Percentiles rank a stretch among this genome's conserved stretches.
phyloP scores from a whole-genome alignment of 2,888 invertebrate species.

The Selenia dentaria region DNA sequence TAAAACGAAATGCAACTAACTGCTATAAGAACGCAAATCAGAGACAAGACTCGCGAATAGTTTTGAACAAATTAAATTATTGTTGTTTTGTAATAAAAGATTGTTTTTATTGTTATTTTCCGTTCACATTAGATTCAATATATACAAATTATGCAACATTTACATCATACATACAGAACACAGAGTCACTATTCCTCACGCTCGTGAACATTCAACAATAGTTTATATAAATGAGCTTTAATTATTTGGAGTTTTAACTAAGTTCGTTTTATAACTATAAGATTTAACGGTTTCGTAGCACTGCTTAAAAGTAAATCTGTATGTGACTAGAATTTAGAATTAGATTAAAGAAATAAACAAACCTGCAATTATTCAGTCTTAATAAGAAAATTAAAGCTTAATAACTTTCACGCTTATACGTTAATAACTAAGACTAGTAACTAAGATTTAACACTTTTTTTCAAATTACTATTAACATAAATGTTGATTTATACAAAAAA shows the following conservation, averaged over 20 bases:
- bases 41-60: constrained; percentile 73
- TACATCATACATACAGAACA: constrained; percentile 70
- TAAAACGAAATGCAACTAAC: constrained; percentile 54
- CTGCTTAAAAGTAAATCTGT: too few relatives aligned
- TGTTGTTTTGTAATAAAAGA: constrained; percentile 77
- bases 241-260: constrained; percentile 26
- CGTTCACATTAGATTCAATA: constrained; percentile 81
- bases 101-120: constrained; percentile 72
- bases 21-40: constrained; percentile 60
- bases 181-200: constrained; percentile 18
- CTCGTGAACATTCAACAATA: constrained; percentile 16
- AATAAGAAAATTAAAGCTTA: too few relatives aligned
- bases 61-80: constrained; percentile 67
- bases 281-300: too few relatives aligned
- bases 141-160: constrained; percentile 83
- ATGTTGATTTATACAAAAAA: too few relatives aligned
- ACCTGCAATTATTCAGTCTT: too few relatives aligned
- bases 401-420: too few relatives aligned
- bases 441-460: too few relatives aligned
- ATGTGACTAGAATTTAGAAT: too few relatives aligned
- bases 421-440: too few relatives aligned
- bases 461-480: too few relatives aligned
- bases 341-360: too few relatives aligned
- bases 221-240: constrained; percentile 65
- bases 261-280: too few relatives aligned